phyloP scores from a whole-genome alignment of 2,888 invertebrate genomes.

The Agrotis puta region DNA sequence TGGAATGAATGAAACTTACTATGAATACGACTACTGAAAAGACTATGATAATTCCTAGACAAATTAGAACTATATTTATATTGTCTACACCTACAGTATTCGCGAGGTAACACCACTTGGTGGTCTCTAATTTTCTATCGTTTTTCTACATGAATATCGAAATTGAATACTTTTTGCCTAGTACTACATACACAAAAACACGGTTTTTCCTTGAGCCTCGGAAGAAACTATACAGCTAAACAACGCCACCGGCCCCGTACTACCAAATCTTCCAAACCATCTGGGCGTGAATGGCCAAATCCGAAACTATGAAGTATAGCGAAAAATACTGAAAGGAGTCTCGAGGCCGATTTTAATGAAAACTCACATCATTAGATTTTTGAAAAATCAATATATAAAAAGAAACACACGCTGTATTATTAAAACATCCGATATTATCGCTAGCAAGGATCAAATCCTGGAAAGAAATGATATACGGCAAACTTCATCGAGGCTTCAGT shows the following conservation, averaged over 20 bases:
- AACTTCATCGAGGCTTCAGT: no score
- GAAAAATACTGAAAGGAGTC: no score
- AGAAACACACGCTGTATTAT: no score
- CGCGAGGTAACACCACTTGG: no score
- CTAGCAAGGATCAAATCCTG: no score
- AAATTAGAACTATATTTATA: conserved; percentile 5
- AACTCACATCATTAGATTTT: no score
- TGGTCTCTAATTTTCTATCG: background rate
- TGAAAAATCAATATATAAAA: no score
- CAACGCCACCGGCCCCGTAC: background rate
- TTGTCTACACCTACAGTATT: background rate
- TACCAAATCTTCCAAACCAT: background rate
- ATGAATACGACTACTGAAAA: background rate
- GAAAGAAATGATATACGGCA: no score
- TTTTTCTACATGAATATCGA: background rate
- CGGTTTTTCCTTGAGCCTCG: accelerated
- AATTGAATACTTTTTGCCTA: conserved; percentile 1
- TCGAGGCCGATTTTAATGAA: no score
- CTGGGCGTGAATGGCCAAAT: no score
- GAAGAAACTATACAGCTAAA: background rate
- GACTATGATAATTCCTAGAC: background rate
- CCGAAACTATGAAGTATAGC: no score
- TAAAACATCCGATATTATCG: no score
- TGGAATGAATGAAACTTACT: background rate
- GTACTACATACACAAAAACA: background rate